Base-by-base conservation (phyloP, 2,888 invertebrate genomes). In the Arctia plantaginis region DNA sequence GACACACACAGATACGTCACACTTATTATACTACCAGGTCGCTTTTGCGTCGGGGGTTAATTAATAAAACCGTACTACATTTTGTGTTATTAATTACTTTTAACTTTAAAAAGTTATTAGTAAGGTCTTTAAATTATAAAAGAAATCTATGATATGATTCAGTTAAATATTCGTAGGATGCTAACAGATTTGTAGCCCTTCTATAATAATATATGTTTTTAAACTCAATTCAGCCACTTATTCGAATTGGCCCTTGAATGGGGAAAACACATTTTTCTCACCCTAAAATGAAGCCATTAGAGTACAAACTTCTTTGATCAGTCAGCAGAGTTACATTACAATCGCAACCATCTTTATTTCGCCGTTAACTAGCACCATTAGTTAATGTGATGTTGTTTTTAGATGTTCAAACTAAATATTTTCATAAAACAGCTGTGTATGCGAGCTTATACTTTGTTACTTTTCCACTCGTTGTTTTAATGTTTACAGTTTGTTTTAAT, bases 291-390 rank as follows among this genome's bases (percentile, higher is more conserved):
- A 10, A n/a, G 20, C 39, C 35, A 62, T 59, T 59, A 62, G 27
- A 59, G n/a, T 39, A 39, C 18, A 44, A 44, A 64, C 62, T 35
- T 62, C 62, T 70, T 70, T 70, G 70, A 70, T 70, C 70, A 62
- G 12, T 70, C 70, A 23, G 39, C 62, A 44, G 1, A 27, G 27
- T 44, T 30, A 64, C 62, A 23, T 70, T 44, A 30, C 62, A 70
- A 41, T 41, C 13, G 27, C 41, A 33, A 65, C 33, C 33, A 44
- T 62, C 59, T 27, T 55, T 62, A 55, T 27, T 47, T 47, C 15
- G 55, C n/a, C 41, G 27, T 62, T 41, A 41, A 70, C 62, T 23
- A 20, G 20, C 30, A 41, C 41, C 62, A 70, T 70, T 70, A 70
- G 20, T 62, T 30, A 7, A 44, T 66, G 33, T 12, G 64, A 64